Base-by-base conservation (phyloP, 2,113 vertebrate species). In the Cyprinus carpio region DNA sequence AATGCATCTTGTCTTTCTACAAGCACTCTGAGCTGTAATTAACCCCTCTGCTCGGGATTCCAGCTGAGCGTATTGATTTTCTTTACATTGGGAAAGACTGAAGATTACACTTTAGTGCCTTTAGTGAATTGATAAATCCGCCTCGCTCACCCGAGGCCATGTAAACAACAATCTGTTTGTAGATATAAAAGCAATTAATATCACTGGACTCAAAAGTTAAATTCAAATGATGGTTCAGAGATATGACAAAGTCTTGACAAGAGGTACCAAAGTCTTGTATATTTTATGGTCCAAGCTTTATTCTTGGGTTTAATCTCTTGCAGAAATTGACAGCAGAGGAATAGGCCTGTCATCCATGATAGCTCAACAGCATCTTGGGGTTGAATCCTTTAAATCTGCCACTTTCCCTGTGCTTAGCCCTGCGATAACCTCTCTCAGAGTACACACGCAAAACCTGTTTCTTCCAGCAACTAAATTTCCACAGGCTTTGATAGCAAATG, bases 381-480 rank as follows among this genome's bases (percentile, higher is more conserved):
- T 31, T 40, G 82, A 87, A 87, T 84, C 82, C 82, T 69, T 71
- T 87, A 87, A 85, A 84, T 76, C 86, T 77, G 65, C 75, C 76
- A 83, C 82, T 84, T 87, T 83, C 46, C 51, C 40, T 65, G 51
- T 75, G 81, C 82, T 87, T 84, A 87, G 82, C 81, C 86, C 56
- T 62, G 31, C 65, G 60, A 72, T 84, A 83, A 72, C 86, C 82
- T 72, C 76, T 40, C 34, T 60, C 86, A 43, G 43, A 75, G 69
- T 76, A 83, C 75, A 74, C 75, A 74, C 37, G 4, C 75, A 46
- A 51, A 64, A 25, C 15, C 25, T 18, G 60, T 46, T 75, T 15
- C 6, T 29, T 67, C 40, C 60, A 1, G 10, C 11, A 20, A 46
- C 74, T 79, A 82, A 83, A 79, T 25, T 79, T 69, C 62, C 29